Conservation (phyloP, 2,888 invertebrate species). For the Theodoxus fluviatilis region DNA sequence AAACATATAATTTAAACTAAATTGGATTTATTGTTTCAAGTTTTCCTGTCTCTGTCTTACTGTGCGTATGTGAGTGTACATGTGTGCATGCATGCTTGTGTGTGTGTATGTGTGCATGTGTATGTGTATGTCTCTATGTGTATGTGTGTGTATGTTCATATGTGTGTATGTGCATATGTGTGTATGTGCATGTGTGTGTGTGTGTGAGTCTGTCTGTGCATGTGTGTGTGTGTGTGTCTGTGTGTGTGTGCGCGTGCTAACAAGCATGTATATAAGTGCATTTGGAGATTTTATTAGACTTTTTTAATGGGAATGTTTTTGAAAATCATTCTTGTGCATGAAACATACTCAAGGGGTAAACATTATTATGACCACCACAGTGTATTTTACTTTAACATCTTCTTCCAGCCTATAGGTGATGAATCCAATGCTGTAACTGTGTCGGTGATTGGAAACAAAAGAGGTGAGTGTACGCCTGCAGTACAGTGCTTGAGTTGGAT, state of each 20-base stretch:
- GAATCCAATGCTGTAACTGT: constrained; percentile 47
- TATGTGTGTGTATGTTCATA: background rate
- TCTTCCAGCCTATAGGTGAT: constrained; percentile 54
- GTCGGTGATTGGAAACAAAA: constrained; percentile 44
- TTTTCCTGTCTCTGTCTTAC: background rate
- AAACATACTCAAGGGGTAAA: background rate
- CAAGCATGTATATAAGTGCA: background rate
- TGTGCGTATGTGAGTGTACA: background rate
- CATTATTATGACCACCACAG: background rate
- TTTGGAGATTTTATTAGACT: background rate
- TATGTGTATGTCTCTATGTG: constrained; percentile 4
- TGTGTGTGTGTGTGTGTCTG: constrained; percentile 1
- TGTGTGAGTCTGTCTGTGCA: background rate
- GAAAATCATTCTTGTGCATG: background rate
- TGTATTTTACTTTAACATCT: constrained; percentile 23
- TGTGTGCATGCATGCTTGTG: background rate
- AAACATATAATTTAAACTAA: too few relatives aligned
- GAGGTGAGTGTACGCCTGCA: constrained; percentile 38
- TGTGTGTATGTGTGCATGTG: background rate
- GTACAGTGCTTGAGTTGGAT: too few relatives aligned
- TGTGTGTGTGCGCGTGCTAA: background rate
- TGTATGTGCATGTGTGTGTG: background rate
- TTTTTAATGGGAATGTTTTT: background rate
- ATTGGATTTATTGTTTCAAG: too few relatives aligned
- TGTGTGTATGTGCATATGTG: background rate